Conservation (phyloP, 2,113 vertebrate species). For the Oryzias javanicus region DNA sequence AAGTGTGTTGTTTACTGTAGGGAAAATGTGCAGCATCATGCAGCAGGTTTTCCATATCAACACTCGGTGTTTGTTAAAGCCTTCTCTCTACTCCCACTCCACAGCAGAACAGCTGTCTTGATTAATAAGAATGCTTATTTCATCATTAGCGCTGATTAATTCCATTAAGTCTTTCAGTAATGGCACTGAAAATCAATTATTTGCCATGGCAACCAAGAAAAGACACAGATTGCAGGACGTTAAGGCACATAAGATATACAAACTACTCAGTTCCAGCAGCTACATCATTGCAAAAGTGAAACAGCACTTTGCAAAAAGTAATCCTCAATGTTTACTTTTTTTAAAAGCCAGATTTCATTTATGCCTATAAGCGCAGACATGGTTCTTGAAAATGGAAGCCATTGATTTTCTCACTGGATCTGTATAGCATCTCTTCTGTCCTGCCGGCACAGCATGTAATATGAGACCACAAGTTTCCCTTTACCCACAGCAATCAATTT, state of each 20-base stretch:
- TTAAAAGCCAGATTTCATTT: conserved; percentile 31
- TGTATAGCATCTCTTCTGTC: conserved; percentile 46
- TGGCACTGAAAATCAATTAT: conserved; percentile 67
- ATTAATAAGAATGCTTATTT: conserved; percentile 79
- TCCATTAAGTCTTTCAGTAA: conserved; percentile 68
- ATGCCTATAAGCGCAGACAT: conserved; percentile 33
- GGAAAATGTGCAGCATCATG: not conserved
- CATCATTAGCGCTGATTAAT: conserved; percentile 78
- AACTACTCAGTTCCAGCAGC: conserved; percentile 20
- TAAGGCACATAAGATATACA: conserved; percentile 16
- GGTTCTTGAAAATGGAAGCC: conserved; percentile 43
- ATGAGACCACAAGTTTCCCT: conserved; percentile 64
- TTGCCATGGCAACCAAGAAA: conserved; percentile 63
- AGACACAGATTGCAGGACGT: conserved; percentile 25
- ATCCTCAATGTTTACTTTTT: conserved; percentile 19
- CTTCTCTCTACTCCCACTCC: conserved; percentile 15
- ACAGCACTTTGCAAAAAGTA: conserved; percentile 8
- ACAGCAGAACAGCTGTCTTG: conserved; percentile 60
- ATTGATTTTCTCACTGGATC: conserved; percentile 61
- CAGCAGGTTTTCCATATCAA: conserved; percentile 20
- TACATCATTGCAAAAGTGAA: conserved; percentile 15
- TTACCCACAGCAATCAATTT: conserved; percentile 67
- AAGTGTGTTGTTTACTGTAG: too few relatives aligned
- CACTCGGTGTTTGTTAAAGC: conserved; percentile 17
- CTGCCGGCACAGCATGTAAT: conserved; percentile 65